These are phyloP conservation scores for Crossocerus cetratus DNA, from an alignment of 2,888 invertebrate genomes.

Conservation along the genomic window DNA sequence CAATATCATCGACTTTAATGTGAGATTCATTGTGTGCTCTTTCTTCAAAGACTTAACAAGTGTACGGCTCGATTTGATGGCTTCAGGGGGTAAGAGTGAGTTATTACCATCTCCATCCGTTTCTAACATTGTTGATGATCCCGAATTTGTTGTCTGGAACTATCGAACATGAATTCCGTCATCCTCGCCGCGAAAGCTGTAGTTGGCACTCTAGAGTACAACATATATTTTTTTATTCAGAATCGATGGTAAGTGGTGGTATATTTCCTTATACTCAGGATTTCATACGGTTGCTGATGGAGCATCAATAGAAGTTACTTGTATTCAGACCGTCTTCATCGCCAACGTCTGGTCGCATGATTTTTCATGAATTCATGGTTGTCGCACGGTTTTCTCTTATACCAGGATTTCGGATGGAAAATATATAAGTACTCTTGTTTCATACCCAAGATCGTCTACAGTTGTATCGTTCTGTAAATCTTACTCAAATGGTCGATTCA, in stretches of 20 bases:
- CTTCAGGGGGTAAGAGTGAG: constrained; percentile 20
- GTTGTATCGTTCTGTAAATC: too few relatives aligned
- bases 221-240: background rate
- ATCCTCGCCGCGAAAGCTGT: too few relatives aligned
- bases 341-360: background rate
- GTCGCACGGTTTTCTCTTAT: background rate
- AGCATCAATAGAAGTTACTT: constrained; percentile 7
- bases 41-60: constrained; percentile 26
- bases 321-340: background rate
- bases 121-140: constrained; percentile 35
- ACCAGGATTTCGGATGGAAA: constrained; percentile 1
- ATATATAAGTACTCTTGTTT: background rate
- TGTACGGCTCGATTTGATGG: constrained; percentile 22
- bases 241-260: constrained; percentile 45
- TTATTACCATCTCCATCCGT: constrained; percentile 32
- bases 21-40: constrained; percentile 24
- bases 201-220: too few relatives aligned
- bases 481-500: too few relatives aligned
- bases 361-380: background rate
- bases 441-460: too few relatives aligned
- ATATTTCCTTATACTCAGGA: constrained; percentile 32
- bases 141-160: constrained; percentile 29
- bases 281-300: constrained; percentile 18
- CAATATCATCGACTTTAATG: constrained; percentile 24
- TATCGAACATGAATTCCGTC: too few relatives aligned